phyloP scores from a whole-genome alignment of 30 jellyfish, hydroid and myxozoan genomes.

The Haliclystus octoradiatus region DNA sequence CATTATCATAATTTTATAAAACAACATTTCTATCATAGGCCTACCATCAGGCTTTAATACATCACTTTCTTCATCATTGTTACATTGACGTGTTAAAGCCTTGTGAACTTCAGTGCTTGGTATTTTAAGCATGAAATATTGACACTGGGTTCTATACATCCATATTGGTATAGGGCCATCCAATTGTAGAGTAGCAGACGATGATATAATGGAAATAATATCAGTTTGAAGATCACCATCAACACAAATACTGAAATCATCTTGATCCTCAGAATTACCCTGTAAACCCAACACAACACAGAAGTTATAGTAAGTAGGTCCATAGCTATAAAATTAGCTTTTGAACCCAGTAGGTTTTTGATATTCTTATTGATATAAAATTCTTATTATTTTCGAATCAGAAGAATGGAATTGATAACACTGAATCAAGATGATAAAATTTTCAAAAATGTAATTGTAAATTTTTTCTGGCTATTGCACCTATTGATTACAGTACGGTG shows the following conservation, averaged over 20 bases:
- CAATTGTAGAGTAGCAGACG: slow-evolving; percentile 36
- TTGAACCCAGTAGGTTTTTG: slow-evolving; percentile 14
- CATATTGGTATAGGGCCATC: slow-evolving; percentile 86
- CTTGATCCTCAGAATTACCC: slow-evolving; percentile 12
- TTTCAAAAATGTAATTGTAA: no score
- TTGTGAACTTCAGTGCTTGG: neutral
- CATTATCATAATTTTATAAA: no score
- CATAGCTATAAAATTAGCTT: neutral
- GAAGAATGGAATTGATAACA: no score
- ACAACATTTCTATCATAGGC: no score
- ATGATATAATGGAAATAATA: slow-evolving; percentile 21
- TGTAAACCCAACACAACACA: neutral
- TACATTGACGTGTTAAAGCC: no score
- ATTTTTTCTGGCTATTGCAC: no score
- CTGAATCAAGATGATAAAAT: no score
- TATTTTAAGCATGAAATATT: slow-evolving; percentile 16
- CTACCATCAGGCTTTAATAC: no score
- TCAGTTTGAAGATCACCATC: slow-evolving; percentile 53
- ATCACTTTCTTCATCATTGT: no score
- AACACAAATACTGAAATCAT: slow-evolving; percentile 48
- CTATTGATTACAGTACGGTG: no score
- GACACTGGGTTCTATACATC: slow-evolving; percentile 56
- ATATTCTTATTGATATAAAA: neutral
- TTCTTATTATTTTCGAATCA: no score
- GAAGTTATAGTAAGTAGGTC: neutral